These are phyloP conservation scores for Sceloporus tristichus DNA, from an alignment of 2,113 vertebrate genomes.

Conservation along the genomic window DNA sequence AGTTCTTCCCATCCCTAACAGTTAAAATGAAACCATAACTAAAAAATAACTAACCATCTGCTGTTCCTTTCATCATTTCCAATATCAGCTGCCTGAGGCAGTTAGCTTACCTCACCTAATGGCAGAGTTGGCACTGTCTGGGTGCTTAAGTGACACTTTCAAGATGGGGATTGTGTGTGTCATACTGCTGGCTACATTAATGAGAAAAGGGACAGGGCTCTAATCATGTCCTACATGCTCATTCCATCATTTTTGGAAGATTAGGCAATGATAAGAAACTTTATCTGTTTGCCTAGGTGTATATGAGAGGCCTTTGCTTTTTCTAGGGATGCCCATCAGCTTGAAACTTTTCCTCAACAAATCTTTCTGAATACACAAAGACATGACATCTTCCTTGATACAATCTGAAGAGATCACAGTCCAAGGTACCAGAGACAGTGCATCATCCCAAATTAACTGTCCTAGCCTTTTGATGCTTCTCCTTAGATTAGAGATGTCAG, in stretches of 20 bases:
- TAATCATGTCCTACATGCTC: too few relatives aligned
- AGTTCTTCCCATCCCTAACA: too few relatives aligned
- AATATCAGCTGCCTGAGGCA: neutral
- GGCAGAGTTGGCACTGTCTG: too few relatives aligned
- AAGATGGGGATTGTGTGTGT: neutral
- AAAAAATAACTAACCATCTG: neutral
- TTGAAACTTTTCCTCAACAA: neutral
- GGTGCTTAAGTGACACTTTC: neutral
- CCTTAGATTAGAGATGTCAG: neutral
- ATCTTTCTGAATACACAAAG: neutral
- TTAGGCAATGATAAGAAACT: too few relatives aligned
- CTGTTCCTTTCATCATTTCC: neutral
- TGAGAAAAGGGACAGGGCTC: neutral
- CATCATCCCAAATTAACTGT: fast-evolving
- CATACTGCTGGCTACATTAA: neutral
- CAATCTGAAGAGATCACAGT: neutral
- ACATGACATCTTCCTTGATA: neutral
- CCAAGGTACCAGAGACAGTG: fast-evolving
- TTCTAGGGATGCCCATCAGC: neutral
- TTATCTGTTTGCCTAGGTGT: neutral
- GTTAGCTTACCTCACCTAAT: neutral
- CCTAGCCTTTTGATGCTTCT: neutral
- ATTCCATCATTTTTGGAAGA: neutral
- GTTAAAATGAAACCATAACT: neutral
- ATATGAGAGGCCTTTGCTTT: neutral